A percentile compares a stretch with the other conserved stretches of the same genome.
These are phyloP conservation scores for Rhagoletis pomonella DNA, from an alignment of 1,140 invertebrate genomes.

Conservation along the genomic window DNA sequence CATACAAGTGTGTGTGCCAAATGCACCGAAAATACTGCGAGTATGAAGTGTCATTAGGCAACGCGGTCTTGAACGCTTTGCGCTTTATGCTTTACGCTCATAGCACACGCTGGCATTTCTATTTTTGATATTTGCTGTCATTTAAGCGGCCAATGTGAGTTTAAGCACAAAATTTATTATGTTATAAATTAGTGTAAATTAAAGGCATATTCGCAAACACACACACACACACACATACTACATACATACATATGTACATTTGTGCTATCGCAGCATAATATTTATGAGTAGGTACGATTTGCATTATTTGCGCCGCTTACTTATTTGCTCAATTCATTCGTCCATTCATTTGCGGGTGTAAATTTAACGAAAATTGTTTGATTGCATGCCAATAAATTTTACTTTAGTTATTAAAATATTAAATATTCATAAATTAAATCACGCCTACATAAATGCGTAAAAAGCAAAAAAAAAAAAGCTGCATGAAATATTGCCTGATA, in stretches of 20 bases:
- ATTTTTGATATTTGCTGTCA: not conserved
- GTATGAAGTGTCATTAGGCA: constrained; percentile 25
- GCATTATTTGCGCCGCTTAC: constrained; percentile 3
- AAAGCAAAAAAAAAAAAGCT: not conserved
- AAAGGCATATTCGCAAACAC: not conserved
- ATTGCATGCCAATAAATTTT: constrained; percentile 51
- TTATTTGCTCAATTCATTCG: not conserved
- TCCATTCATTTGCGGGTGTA: constrained; percentile 10
- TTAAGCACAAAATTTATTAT: constrained; percentile 36
- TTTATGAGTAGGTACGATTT: not conserved
- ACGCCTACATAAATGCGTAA: not conserved
- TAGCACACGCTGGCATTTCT: not conserved
- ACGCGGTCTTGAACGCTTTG: not conserved
- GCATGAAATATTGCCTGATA: not conserved
- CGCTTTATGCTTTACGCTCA: no score
- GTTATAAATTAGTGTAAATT: constrained; percentile 41
- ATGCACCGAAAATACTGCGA: not conserved
- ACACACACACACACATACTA: not conserved
- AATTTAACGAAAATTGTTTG: constrained; percentile 51
- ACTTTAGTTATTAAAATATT: constrained; percentile 53
- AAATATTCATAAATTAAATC: constrained; percentile 52
- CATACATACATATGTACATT: not conserved
- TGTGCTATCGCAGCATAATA: not conserved
- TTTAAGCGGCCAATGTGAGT: not conserved
- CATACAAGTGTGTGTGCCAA: not conserved